Evolutionary conservation across 2,797 vertebrate species (phyloP).

Genomic region (Oophaga sylvatica): DNA sequence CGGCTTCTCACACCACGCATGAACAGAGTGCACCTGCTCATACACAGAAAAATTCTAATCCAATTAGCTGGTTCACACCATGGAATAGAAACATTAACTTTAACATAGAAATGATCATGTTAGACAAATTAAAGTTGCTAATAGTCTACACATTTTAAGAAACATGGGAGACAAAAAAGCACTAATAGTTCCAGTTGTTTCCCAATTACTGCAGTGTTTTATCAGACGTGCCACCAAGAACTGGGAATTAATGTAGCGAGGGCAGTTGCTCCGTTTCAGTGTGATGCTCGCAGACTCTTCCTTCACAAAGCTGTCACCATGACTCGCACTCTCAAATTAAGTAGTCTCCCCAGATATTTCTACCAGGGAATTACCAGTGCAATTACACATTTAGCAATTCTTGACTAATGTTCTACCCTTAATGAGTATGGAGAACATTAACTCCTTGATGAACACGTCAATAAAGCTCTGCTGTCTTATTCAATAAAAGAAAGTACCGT

Average conservation of each 20-base stretch:
- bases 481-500: neutral
- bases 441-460: neutral
- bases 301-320: slow-evolving; percentile 48
- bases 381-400: slow-evolving; percentile 53
- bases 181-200: neutral
- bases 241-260: slow-evolving; percentile 34
- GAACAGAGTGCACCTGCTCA: too few relatives aligned
- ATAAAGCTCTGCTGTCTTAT: neutral
- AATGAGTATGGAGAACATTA: slow-evolving; percentile 27
- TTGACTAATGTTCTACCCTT: slow-evolving; percentile 41
- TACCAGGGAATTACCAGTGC: slow-evolving; percentile 32
- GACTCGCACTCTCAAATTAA: slow-evolving; percentile 43
- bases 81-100: slow-evolving; percentile 49
- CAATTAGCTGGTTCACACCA: too few relatives aligned
- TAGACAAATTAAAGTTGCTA: neutral
- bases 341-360: slow-evolving; percentile 42
- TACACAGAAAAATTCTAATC: too few relatives aligned
- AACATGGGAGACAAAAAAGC: neutral
- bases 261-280: neutral
- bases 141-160: neutral
- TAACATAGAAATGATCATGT: slow-evolving; percentile 16
- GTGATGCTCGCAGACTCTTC: slow-evolving; percentile 30
- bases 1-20: too few relatives aligned
- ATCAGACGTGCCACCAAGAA: slow-evolving; percentile 27
- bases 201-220: neutral